Conservation (phyloP, 1,140 invertebrate genomes). For the Dryas iulia region DNA sequence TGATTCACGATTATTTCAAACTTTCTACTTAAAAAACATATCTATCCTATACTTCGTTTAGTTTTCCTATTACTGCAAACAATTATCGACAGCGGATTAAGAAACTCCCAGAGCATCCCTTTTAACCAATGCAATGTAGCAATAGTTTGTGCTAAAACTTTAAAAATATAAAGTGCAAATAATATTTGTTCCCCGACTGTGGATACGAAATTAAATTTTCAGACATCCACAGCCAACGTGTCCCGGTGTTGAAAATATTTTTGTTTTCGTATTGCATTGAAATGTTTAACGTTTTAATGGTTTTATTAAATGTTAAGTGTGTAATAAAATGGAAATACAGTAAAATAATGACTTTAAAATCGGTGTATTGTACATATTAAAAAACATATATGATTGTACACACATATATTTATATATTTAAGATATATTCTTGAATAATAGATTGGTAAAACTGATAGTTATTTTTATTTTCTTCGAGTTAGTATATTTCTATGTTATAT, state of each 20-base stretch:
- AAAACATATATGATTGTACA: no score
- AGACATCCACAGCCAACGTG: background rate
- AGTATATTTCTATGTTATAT: no score
- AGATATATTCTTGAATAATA: no score
- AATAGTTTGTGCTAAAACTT: background rate
- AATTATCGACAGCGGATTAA: background rate
- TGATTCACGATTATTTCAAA: no score
- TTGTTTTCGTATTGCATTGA: background rate
- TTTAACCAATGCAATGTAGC: background rate
- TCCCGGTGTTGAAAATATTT: background rate
- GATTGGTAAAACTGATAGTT: no score
- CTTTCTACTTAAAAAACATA: no score
- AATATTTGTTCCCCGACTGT: background rate
- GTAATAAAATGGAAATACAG: no score
- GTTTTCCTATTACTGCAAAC: background rate
- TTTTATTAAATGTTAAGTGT: background rate
- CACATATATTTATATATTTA: no score
- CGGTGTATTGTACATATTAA: no score
- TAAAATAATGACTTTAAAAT: no score
- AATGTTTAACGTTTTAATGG: background rate
- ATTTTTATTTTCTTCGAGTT: no score
- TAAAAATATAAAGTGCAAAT: background rate
- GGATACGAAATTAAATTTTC: constrained; percentile 1
- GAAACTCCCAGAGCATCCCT: background rate
- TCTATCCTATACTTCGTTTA: no score